Conservation (phyloP, 2,113 vertebrate species). For the Sakesphorus luctuosus region DNA sequence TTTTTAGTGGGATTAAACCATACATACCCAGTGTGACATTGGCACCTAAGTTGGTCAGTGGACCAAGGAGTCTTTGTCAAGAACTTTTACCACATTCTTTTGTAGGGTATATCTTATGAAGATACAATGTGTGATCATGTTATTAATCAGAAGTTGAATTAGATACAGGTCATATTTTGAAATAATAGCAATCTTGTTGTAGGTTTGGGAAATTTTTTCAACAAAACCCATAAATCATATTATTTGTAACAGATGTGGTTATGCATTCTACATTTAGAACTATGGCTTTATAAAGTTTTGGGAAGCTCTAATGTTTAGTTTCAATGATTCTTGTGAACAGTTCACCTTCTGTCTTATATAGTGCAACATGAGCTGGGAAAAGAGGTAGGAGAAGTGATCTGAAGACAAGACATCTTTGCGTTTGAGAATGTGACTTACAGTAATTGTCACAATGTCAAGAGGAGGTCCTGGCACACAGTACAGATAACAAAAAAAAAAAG, state of each 20-base stretch:
- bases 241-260: neutral
- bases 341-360: constrained; percentile 15
- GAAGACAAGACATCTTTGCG: constrained; percentile 25
- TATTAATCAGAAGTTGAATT: neutral
- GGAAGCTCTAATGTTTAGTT: neutral
- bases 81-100: neutral
- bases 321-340: neutral
- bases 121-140: neutral
- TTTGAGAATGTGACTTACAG: constrained; percentile 47
- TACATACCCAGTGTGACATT: rapidly evolving
- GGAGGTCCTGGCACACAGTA: constrained; percentile 37
- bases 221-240: neutral
- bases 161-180: neutral
- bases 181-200: neutral
- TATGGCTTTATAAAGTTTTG: neutral
- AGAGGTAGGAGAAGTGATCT: constrained; percentile 4
- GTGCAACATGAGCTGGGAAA: neutral
- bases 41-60: rapidly evolving
- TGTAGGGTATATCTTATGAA: neutral
- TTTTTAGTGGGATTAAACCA: neutral
- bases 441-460: constrained; percentile 33
- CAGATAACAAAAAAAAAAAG: constrained; percentile 40
- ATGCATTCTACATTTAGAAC: neutral
- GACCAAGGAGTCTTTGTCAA: neutral
- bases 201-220: neutral